Percentiles rank a stretch among this genome's conserved stretches.
phyloP scores from a whole-genome alignment of 1,140 invertebrate genomes.

The Zaprionus capensis region DNA sequence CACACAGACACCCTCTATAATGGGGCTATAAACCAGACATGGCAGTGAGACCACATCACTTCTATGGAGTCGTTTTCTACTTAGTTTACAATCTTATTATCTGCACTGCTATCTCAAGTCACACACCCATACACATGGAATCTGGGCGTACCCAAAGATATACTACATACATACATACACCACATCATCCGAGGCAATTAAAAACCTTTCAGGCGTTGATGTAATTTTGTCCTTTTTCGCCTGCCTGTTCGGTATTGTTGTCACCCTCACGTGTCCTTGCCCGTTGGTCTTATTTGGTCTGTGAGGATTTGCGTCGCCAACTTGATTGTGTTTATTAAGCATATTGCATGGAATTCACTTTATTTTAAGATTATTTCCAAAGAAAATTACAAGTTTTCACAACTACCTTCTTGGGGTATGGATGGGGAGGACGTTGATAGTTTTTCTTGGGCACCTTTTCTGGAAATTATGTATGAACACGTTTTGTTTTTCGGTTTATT shows the following conservation, averaged over 20 bases:
- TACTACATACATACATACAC: constrained; percentile 3
- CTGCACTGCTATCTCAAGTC: constrained; percentile 63
- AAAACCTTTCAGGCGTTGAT: constrained; percentile 72
- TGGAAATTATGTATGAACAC: constrained; percentile 76
- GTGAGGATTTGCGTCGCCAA: constrained; percentile 43
- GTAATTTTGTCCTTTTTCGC: constrained; percentile 59
- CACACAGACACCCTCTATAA: constrained; percentile 17
- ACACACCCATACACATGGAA: neutral
- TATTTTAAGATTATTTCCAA: constrained; percentile 80
- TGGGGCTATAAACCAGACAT: constrained; percentile 25
- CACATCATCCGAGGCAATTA: constrained; percentile 69
- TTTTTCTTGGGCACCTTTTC: constrained; percentile 60
- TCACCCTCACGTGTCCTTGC: constrained; percentile 5
- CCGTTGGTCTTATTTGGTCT: constrained; percentile 22
- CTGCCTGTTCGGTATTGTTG: constrained; percentile 44
- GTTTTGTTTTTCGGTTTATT: constrained; percentile 64
- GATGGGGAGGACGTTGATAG: constrained; percentile 39
- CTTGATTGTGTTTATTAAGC: constrained; percentile 81
- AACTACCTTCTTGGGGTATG: neutral
- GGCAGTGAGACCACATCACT: constrained; percentile 42
- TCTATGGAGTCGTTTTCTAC: constrained; percentile 55
- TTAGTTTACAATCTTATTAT: constrained; percentile 80
- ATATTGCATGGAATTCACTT: constrained; percentile 81
- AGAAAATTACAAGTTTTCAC: constrained; percentile 73
- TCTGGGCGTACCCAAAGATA: constrained; percentile 21